phyloP scores from a whole-genome alignment of 2,888 invertebrate species.

The Listrodromus nycthemerus region DNA sequence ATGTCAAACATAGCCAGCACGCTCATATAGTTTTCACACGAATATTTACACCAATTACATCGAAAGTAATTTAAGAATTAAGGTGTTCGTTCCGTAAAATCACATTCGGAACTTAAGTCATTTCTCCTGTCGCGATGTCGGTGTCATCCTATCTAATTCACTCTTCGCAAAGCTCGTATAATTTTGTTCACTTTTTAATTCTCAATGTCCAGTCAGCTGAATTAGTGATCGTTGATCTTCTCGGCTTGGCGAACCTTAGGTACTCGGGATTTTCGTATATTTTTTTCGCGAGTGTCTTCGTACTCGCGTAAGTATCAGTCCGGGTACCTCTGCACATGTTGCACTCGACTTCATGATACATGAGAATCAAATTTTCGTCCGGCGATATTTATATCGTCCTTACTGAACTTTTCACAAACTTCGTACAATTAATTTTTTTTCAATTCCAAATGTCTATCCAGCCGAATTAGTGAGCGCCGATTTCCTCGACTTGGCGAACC shows the following conservation, averaged over 20 bases:
- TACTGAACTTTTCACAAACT: background rate
- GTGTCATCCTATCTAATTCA: slow-evolving; percentile 8
- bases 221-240: slow-evolving; percentile 71
- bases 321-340: slow-evolving; percentile 98
- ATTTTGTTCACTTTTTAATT: background rate
- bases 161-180: slow-evolving; percentile 7
- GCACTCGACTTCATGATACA: slow-evolving; percentile 96
- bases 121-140: slow-evolving; percentile 2
- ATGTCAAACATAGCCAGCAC: background rate
- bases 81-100: slow-evolving; percentile 6
- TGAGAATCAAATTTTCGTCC: slow-evolving; percentile 95
- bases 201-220: slow-evolving; percentile 49
- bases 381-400: slow-evolving; percentile 84
- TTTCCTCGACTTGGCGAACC: slow-evolving; percentile 77
- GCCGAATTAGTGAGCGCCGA: slow-evolving; percentile 69
- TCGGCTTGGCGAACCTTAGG: slow-evolving; percentile 77
- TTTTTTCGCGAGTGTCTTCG: slow-evolving; percentile 82
- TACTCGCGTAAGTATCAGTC: slow-evolving; percentile 91
- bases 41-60: slow-evolving; percentile 48
- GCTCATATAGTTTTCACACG: slow-evolving; percentile 24
- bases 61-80: slow-evolving; percentile 6
- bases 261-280: slow-evolving; percentile 80
- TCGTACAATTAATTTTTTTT: background rate
- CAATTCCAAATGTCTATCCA: slow-evolving; percentile 12
- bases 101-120: slow-evolving; percentile 27